Base-by-base conservation (phyloP, 2,113 vertebrate species). In the Trachemys scripta region DNA sequence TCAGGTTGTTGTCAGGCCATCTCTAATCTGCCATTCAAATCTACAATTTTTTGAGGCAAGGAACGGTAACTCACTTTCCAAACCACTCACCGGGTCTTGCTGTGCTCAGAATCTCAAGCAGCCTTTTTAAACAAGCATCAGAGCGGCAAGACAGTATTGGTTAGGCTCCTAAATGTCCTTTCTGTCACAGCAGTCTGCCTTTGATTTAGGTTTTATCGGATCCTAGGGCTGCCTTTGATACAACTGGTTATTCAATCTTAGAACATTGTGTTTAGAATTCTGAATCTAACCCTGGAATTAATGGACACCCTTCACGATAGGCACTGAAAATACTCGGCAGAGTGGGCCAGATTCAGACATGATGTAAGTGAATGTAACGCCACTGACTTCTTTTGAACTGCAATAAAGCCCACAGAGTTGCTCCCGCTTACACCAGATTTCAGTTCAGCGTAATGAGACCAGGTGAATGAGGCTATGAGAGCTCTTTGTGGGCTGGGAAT, bases 311-410 rank as follows among this genome's bases (percentile, higher is more conserved):
- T 94, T 80, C 47, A 31, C 49, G 69, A 62, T 8, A 72, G 3
- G 12, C 84, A 85, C 5, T 80, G 75, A 80, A 80, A 83, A 16
- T 59, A 57, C n/a, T 22, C 45, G 7, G 10, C 5, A 49, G 3
- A 76, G 59, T 27, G 79, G 87, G 85, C 65, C 53, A 91, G 80
- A 80, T 4, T 24, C 75, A 89, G 83, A 84, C 51, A 42, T 8
- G 17, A n/a, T 69, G 35, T 20, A n/a, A n/a, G 35, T 69, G 35
- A n/a, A 17, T 20, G 65, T 69, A 69, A n/a, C 35, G 10, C 35
- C 65, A 10, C 13, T 38, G 14, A 38, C 19, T 69, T 69, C 17
- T 38, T 5, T 38, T 69, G 8, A 69, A 69, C 35, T 10, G 16
- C 65, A 69, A 20, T n/a, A 20, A 69, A 69, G 17, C 35, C 35